phyloP scores from a whole-genome alignment of 2,797 vertebrate genomes.

The Arrhamphus sclerolepis region DNA sequence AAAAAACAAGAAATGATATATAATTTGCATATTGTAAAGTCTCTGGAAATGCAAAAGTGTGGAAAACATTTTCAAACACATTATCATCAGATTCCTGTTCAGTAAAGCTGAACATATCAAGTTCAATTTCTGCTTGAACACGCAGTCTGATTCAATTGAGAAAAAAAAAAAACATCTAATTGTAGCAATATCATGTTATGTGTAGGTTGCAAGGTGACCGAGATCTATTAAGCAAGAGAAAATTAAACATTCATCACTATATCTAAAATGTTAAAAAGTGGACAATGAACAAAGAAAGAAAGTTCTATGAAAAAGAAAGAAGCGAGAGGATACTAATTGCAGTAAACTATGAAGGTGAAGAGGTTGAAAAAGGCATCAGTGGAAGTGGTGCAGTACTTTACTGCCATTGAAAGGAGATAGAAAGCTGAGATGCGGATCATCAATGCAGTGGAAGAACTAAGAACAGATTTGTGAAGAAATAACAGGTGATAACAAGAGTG shows the following conservation, averaged over 20 bases:
- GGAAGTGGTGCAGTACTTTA: not conserved
- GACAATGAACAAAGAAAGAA: slow-evolving; percentile 4
- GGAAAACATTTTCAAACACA: too few relatives aligned
- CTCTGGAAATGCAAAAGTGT: too few relatives aligned
- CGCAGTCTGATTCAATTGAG: too few relatives aligned
- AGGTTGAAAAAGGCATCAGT: not conserved
- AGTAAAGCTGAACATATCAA: too few relatives aligned
- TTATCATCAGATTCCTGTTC: too few relatives aligned
- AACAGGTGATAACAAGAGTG: slow-evolving; percentile 26
- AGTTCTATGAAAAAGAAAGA: slow-evolving; percentile 4
- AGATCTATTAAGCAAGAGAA: too few relatives aligned
- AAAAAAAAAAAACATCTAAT: too few relatives aligned
- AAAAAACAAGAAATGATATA: not conserved
- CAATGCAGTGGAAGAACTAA: not conserved
- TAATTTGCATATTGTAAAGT: too few relatives aligned
- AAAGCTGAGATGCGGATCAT: not conserved
- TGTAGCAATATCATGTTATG: too few relatives aligned
- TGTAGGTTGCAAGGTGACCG: not conserved
- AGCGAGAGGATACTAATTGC: slow-evolving; percentile 3
- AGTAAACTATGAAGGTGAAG: slow-evolving; percentile 1
- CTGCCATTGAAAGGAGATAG: slow-evolving; percentile 8
- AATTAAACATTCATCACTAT: too few relatives aligned
- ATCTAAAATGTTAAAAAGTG: not conserved
- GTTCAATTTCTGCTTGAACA: too few relatives aligned
- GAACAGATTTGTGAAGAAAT: slow-evolving; percentile 20